Base-by-base conservation (phyloP, 2,888 invertebrate species). In the Caenorhabditis imperialis region DNA sequence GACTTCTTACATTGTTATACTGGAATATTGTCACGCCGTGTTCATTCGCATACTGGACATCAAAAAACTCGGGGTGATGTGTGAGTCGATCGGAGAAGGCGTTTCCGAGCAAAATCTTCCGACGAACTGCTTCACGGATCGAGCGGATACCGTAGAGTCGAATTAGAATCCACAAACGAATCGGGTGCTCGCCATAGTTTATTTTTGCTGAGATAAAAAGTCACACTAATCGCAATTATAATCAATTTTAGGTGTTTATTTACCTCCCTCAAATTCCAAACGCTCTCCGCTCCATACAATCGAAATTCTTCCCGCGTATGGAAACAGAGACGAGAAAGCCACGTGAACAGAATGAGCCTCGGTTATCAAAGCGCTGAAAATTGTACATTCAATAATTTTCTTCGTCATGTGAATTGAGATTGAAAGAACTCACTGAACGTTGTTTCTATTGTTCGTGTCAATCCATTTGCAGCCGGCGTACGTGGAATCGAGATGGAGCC, bases 391-490 rank as follows among this genome's bases (percentile, higher is more conserved):
- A n/a, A n/a, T n/a, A n/a, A n/a, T n/a, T n/a, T n/a, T n/a, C n/a
- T n/a, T n/a, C n/a, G n/a, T n/a, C n/a, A 35, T 10, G 35, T 35
- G 8, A 35, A 10, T 35, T 8, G 14, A 12, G 8, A 35, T 35
- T 12, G 5, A 8, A 6, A n/a, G 8, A n/a, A 42, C 70, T 55
- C 37, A 75, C 75, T 75, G 75, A 27, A 50, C 35, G 23, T 70
- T 60, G 22, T 40, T 48, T 1, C 75, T 38, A 18, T 53, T 27
- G 7, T 53, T 54, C 5, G 37, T 14, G 14, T 65, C 70, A 10
- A 65, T 51, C 75, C 75, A 75, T 16, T 63, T 48, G 22, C 70
- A 75, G 33, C 75, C 75, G 12, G 70, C 75, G 40, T 75, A 75
- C 8, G 57, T 22, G 5, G 70, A 70, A 33, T 70, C 75, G 7